Evolutionary conservation across 2,797 vertebrate genomes (phyloP), one percentile per base, ranked within the genome.

Genomic region (Kryptolebias ocellatus): DNA sequence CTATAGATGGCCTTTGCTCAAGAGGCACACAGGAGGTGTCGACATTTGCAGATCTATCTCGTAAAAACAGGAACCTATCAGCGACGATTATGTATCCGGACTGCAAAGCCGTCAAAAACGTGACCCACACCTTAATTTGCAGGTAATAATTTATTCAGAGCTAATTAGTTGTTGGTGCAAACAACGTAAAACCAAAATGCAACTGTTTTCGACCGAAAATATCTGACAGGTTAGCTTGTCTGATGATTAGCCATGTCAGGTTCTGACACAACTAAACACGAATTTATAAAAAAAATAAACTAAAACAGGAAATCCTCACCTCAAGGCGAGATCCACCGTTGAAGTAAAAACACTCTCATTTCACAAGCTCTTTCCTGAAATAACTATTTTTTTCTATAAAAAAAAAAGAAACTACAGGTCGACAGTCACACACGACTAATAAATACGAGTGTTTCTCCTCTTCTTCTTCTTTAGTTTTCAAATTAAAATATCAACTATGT

Each of bases 171-270:
- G 50, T 20, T 59, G 28, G 11, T 15, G 15, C 31, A n/a, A 28
- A 59, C 34, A 16, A 44, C 11, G 4, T 12, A 54, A 28, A 72
- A 18, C 4, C 9, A 7, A 1, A 18, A 14, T 17, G 11, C 5
- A 4, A 15, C 4, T 14, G 20, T 45, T n/a, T n/a, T 17, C 3
- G 27, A 10, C 15, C 66, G 44, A 62, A 53, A 24, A 9, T 10
- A 17, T 57, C 20, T 74, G 53, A 57, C 67, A 58, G 20, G 56
- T 70, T 83, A 86, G 82, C 84, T 70, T 46, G 1, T 34, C 24
- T 46, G 72, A 20, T 80, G 9, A 42, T 42, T 42, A 75, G 65
- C 71, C 1, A n/a, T 3, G n/a, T 47, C 7, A 31, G 27, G n/a
- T 20, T 15, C 20, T 52, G 4, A 20, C 4, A 64, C 17, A n/a